phyloP scores from a whole-genome alignment of 2,888 invertebrate genomes.

The Serrognathus titanus region DNA sequence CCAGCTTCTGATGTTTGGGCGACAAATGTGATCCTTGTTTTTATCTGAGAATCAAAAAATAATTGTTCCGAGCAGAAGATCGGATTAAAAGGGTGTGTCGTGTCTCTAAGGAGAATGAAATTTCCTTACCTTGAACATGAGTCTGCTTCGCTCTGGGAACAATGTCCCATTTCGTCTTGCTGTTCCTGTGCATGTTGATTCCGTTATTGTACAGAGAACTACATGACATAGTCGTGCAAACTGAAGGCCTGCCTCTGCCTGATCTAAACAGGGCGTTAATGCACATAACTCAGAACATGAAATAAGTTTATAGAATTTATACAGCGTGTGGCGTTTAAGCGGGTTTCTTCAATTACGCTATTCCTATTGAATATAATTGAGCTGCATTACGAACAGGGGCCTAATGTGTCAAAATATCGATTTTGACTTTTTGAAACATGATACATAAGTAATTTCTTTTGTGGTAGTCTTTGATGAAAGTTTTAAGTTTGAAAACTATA shows the following conservation, averaged over 20 bases:
- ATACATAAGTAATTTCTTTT: too few relatives aligned
- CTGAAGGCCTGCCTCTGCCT: conserved; percentile 44
- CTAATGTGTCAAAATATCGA: too few relatives aligned
- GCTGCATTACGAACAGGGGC: too few relatives aligned
- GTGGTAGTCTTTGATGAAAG: too few relatives aligned
- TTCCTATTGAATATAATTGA: too few relatives aligned
- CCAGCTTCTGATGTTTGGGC: conserved; percentile 27
- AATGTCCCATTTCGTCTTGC: conserved; percentile 36
- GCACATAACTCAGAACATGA: conserved; percentile 1
- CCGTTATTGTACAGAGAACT: conserved; percentile 46
- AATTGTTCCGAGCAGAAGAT: neutral
- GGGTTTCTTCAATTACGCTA: too few relatives aligned
- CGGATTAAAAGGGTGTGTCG: neutral
- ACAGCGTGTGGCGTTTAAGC: too few relatives aligned
- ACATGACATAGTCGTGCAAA: conserved; percentile 49
- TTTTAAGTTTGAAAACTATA: too few relatives aligned
- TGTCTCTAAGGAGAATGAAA: neutral
- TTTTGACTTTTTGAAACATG: too few relatives aligned
- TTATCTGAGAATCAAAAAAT: conserved; percentile 24
- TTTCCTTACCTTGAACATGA: conserved; percentile 22
- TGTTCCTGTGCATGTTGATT: conserved; percentile 36
- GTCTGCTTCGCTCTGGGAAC: conserved; percentile 30
- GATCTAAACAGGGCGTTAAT: conserved; percentile 36
- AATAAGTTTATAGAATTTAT: too few relatives aligned
- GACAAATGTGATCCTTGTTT: conserved; percentile 29